Evolutionary conservation across 2,113 vertebrate genomes (phyloP).

Genomic region (Collichthys lucidus): DNA sequence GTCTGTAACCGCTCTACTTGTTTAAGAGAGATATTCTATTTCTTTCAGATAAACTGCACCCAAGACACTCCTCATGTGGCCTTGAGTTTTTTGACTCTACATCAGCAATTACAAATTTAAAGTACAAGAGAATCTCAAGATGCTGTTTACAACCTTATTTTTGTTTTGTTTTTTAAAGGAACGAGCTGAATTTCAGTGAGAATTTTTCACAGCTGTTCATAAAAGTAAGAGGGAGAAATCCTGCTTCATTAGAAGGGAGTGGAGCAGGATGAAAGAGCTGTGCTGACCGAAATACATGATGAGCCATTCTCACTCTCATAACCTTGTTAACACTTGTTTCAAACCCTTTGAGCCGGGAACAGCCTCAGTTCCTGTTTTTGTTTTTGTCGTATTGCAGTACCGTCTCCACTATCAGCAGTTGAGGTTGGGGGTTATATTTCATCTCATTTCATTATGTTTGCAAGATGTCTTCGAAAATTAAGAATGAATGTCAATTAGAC

Average conservation of each 20-base stretch:
- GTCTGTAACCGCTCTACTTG: conserved; percentile 36
- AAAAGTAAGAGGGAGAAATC: conserved; percentile 9
- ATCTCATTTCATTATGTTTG: conserved; percentile 9
- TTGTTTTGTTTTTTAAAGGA: not conserved
- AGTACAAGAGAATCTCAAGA: not conserved
- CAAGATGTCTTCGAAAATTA: conserved; percentile 3
- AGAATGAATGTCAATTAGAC: conserved; percentile 3
- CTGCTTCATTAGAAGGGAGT: conserved; percentile 9
- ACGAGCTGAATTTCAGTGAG: not conserved
- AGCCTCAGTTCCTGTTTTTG: conserved; percentile 2
- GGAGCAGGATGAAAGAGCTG: conserved; percentile 4
- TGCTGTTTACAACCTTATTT: not conserved
- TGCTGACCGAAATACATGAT: conserved; percentile 14
- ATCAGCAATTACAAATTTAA: not conserved
- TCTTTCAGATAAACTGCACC: conserved; percentile 37
- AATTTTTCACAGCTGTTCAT: conserved; percentile 6
- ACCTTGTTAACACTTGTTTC: conserved; percentile 12
- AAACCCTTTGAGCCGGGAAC: not conserved
- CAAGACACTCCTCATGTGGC: conserved; percentile 9
- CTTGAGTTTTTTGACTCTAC: not conserved
- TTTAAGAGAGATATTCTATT: conserved; percentile 48
- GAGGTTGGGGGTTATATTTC: conserved; percentile 6
- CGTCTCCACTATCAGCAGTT: not conserved
- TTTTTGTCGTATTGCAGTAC: not conserved
- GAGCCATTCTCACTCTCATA: conserved; percentile 18